Evolutionary conservation across 2,113 vertebrate species (phyloP).

Genomic region (Xenopus borealis): DNA sequence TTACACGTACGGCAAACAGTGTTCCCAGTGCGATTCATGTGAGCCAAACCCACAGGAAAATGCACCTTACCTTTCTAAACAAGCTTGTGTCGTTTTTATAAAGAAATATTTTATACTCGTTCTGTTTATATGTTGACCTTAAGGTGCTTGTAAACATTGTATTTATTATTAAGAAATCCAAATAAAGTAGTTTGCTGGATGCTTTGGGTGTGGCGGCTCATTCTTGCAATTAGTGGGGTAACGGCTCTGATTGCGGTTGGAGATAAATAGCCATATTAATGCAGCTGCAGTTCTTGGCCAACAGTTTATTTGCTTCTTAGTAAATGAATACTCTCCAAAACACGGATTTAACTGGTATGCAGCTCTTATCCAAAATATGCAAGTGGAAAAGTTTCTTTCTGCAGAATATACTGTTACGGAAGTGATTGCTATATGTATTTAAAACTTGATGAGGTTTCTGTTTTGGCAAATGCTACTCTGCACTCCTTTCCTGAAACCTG

Average conservation of each 20-base stretch:
- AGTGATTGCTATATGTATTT: no score
- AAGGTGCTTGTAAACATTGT: not conserved
- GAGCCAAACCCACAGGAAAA: not conserved
- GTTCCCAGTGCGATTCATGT: not conserved
- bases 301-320: no score
- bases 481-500: no score
- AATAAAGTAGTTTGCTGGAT: slow-evolving; percentile 22
- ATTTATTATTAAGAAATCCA: slow-evolving; percentile 12
- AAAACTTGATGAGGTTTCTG: no score
- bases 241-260: not conserved
- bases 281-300: no score
- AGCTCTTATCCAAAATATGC: no score
- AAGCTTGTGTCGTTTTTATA: slow-evolving; percentile 7
- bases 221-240: not conserved
- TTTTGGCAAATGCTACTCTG: no score
- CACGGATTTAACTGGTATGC: no score
- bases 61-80: slow-evolving; percentile 12
- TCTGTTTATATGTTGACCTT: not conserved
- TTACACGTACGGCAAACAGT: not conserved
- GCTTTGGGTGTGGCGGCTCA: not conserved
- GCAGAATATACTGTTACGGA: no score
- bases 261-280: no score
- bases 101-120: slow-evolving; percentile 13
- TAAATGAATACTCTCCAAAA: no score
- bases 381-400: no score